phyloP scores from a whole-genome alignment of 2,888 invertebrate genomes.

The Vesta saturnalis region DNA sequence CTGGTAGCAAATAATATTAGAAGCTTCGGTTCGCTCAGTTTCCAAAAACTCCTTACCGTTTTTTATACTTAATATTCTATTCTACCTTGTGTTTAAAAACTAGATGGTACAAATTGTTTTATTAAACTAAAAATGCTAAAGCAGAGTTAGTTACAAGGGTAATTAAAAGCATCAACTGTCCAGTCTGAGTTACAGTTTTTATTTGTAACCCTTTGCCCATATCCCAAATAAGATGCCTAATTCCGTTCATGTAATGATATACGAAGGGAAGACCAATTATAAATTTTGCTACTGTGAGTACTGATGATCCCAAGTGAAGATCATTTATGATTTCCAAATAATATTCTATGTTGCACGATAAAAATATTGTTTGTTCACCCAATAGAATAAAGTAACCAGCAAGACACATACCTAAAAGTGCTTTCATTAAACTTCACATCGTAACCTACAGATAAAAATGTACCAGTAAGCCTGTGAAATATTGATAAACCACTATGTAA shows the following conservation, averaged over 20 bases:
- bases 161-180: constrained; percentile 66
- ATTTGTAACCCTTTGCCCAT: constrained; percentile 77
- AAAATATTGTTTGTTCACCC: constrained; percentile 69
- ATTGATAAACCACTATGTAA: constrained; percentile 84
- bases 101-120: too few relatives aligned
- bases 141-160: not conserved
- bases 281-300: constrained; percentile 66
- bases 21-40: too few relatives aligned
- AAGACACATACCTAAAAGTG: constrained; percentile 66
- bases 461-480: constrained; percentile 76
- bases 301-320: not conserved
- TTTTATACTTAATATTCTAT: too few relatives aligned
- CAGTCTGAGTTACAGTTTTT: constrained; percentile 79
- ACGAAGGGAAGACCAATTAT: constrained; percentile 81
- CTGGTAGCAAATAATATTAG: too few relatives aligned
- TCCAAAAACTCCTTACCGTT: too few relatives aligned
- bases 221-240: constrained; percentile 92
- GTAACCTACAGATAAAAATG: constrained; percentile 12
- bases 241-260: constrained; percentile 88
- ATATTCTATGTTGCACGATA: constrained; percentile 70
- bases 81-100: too few relatives aligned
- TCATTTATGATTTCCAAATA: constrained; percentile 67
- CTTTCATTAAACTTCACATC: not conserved
- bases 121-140: not conserved
- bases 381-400: constrained; percentile 67